Evolutionary conservation across 2,797 vertebrate species (phyloP), one percentile per base, ranked within the genome.

Genomic region (Emys orbicularis): DNA sequence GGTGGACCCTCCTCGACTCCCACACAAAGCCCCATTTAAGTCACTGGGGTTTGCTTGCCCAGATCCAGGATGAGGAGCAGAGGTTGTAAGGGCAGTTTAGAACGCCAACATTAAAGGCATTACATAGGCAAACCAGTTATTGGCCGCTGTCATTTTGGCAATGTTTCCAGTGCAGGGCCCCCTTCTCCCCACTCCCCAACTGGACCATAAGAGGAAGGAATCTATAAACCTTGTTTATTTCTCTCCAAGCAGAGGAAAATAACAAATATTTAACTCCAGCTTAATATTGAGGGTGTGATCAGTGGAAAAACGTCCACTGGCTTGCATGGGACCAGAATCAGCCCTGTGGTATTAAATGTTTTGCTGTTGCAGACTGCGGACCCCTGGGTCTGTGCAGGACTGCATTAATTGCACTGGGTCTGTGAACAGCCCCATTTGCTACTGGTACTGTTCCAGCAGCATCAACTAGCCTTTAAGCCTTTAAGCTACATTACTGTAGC

Each of bases 171-270:
- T 12, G 37, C 65, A 12, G 19, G n/a, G 19, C 21, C 19, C 19
- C 29, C 31, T 61, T 34, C 59, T 61, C 59, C 57, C 31, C 15
- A 15, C 16, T 21, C 65, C n/a, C 19, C 94, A 93, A 65, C 65
- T 83, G 2, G 3, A 74, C 82, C 88, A 59, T 87, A 91, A 79
- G 5, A 1, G 89, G 94, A 89, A 93, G 94, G 94, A 84, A 50
- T 29, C 72, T 97, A 56, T 12, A 8, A 61, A 56, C 44, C 34
- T 59, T 47, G 44, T 25, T 86, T 96, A 95, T 94, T 87, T 79
- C 79, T 52, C 96, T 95, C 97, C 96, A 96, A 95, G 81, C 88
- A 96, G 94, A 94, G 93, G 89, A 87, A 96, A 96, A 97, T 44
- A 77, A 93, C 88, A 94, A 96, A 84, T 94, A 96, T 95, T 96